These are phyloP conservation scores for Watsonalla cultraria DNA, from an alignment of 2,888 invertebrate species.

Conservation along the genomic window DNA sequence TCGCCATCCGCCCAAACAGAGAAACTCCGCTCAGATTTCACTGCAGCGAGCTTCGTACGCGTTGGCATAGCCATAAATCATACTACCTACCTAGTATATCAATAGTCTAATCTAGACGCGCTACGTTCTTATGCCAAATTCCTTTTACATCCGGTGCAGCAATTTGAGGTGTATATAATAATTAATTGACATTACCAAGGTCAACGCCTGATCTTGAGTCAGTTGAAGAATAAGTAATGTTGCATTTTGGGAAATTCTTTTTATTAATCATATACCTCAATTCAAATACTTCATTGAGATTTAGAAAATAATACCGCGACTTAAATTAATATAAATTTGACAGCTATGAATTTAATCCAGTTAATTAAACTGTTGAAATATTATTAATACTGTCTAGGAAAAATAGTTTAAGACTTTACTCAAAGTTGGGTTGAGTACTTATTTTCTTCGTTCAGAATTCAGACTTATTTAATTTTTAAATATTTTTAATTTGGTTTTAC, in stretches of 20 bases:
- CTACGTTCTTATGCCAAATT: constrained; percentile 19
- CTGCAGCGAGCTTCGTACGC: constrained; percentile 41
- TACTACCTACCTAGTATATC: constrained; percentile 13
- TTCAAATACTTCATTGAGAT: neutral
- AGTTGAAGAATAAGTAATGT: constrained; percentile 25
- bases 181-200: constrained; percentile 61
- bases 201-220: constrained; percentile 41
- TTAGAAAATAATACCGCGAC: neutral
- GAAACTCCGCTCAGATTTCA: constrained; percentile 76
- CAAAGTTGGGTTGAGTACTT: no score
- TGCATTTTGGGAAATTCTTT: constrained; percentile 11
- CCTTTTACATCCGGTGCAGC: constrained; percentile 19
- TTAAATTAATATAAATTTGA: no score
- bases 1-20: constrained; percentile 76
- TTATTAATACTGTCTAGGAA: no score
- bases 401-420: no score
- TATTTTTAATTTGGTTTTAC: neutral
- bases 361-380: no score
- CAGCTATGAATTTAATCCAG: no score
- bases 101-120: constrained; percentile 8
- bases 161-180: constrained; percentile 27
- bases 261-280: neutral
- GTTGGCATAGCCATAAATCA: constrained; percentile 33
- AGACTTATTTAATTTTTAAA: neutral
- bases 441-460: no score